Conservation (phyloP, 2,797 vertebrate genomes). For the Etheostoma perlongum region DNA sequence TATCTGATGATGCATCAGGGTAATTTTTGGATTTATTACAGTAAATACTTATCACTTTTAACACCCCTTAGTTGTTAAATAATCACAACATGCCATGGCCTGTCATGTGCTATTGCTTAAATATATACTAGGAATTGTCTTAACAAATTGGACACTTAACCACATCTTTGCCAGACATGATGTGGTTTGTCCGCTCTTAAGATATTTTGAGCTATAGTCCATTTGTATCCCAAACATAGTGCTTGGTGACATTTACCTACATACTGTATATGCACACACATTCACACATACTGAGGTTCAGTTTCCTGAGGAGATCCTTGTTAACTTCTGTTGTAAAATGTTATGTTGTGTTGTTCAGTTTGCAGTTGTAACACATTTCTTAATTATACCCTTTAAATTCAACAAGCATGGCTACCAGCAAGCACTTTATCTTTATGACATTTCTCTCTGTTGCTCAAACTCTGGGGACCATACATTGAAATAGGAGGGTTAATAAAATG, state of each 20-base stretch:
- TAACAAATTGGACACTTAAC: background rate
- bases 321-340: slow-evolving; percentile 10
- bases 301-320: background rate
- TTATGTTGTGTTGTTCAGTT: slow-evolving; percentile 44
- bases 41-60: too few species aligned
- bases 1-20: too few species aligned
- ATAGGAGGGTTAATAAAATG: slow-evolving; percentile 26
- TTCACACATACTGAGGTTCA: background rate
- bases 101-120: too few species aligned
- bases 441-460: background rate
- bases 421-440: slow-evolving; percentile 7
- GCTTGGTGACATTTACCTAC: background rate
- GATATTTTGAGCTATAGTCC: background rate
- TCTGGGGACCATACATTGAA: background rate
- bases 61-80: too few species aligned
- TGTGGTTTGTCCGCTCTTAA: background rate
- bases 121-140: too few species aligned
- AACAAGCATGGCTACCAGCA: background rate
- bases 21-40: too few species aligned
- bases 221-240: background rate
- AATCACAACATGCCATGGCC: too few species aligned
- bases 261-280: background rate
- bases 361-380: slow-evolving; percentile 23
- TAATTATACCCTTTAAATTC: background rate
- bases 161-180: background rate